phyloP scores from a whole-genome alignment of 2,888 invertebrate genomes.

The Maniola hyperantus region DNA sequence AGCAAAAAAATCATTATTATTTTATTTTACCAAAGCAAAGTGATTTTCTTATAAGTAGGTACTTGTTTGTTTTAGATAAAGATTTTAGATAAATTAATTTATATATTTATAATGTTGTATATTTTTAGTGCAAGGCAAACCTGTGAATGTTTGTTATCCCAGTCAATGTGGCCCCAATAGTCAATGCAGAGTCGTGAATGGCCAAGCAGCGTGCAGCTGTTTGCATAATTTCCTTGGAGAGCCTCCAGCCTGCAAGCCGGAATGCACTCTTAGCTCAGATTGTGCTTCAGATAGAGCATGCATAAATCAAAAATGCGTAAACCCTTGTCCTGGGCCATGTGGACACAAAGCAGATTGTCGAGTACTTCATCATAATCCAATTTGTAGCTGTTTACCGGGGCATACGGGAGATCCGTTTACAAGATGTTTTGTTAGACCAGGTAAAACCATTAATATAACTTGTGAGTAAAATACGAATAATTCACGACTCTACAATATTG shows the following conservation, averaged over 20 bases:
- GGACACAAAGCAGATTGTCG: slow-evolving; percentile 87
- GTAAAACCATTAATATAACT: slow-evolving; percentile 48
- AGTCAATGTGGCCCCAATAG: slow-evolving; percentile 85
- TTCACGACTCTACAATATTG: too few relatives aligned
- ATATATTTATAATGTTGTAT: slow-evolving; percentile 8
- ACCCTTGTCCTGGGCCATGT: slow-evolving; percentile 88
- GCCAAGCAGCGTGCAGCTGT: slow-evolving; percentile 87
- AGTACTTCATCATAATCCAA: slow-evolving; percentile 87
- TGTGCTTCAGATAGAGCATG: slow-evolving; percentile 85
- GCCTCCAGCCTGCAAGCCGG: slow-evolving; percentile 86
- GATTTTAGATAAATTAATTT: neutral
- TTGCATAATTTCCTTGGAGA: slow-evolving; percentile 85
- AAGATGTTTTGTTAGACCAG: slow-evolving; percentile 83
- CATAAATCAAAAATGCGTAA: slow-evolving; percentile 86
- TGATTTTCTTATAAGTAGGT: too few relatives aligned
- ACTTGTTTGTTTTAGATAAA: neutral
- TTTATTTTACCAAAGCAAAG: neutral
- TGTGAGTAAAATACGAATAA: slow-evolving; percentile 3
- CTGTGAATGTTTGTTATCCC: slow-evolving; percentile 78
- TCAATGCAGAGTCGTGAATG: slow-evolving; percentile 81
- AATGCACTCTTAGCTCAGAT: slow-evolving; percentile 86
- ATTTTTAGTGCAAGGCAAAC: slow-evolving; percentile 68
- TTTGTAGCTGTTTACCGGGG: slow-evolving; percentile 85
- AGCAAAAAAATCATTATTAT: too few relatives aligned
- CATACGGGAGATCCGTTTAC: slow-evolving; percentile 86